Evolutionary conservation across 2,888 invertebrate genomes (phyloP).

Genomic region (Parasteatoda lunata): DNA sequence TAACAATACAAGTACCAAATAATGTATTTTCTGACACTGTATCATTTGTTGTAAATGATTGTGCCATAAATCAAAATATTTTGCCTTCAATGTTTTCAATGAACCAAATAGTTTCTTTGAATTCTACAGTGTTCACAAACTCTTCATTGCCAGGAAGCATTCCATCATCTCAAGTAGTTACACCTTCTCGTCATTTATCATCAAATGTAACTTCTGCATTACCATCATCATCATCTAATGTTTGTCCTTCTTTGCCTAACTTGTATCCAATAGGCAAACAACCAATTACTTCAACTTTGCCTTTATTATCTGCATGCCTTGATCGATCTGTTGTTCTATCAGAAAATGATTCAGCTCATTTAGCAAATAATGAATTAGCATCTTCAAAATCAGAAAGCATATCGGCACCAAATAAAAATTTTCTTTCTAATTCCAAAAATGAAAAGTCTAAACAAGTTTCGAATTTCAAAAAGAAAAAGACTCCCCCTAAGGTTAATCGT

Average conservation of each 20-base stretch:
- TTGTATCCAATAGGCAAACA: not conserved
- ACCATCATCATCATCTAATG: constrained; percentile 1
- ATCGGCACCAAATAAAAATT: constrained; percentile 10
- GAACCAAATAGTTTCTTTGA: constrained; percentile 37
- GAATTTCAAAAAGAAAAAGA: constrained; percentile 43
- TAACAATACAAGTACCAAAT: constrained; percentile 10
- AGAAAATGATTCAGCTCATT: not conserved
- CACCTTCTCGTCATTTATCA: not conserved
- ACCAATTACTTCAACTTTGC: too few species aligned
- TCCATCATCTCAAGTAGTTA: not conserved
- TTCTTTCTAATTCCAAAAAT: not conserved
- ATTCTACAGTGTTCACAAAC: constrained; percentile 34
- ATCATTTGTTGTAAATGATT: constrained; percentile 34
- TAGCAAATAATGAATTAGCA: not conserved
- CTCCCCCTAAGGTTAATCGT: constrained; percentile 6
- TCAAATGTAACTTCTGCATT: not conserved
- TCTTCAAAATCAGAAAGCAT: not conserved
- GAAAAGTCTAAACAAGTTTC: constrained; percentile 16
- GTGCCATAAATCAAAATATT: constrained; percentile 34
- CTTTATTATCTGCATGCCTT: too few species aligned
- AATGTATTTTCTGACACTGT: constrained; percentile 42
- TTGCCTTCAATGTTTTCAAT: constrained; percentile 47
- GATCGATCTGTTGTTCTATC: too few species aligned
- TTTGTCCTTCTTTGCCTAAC: constrained; percentile 23
- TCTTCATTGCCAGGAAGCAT: not conserved